Evolutionary conservation across 2,797 vertebrate genomes (phyloP), one percentile per base, ranked within the genome.

Genomic region (Pipistrellus pygmaeus): DNA sequence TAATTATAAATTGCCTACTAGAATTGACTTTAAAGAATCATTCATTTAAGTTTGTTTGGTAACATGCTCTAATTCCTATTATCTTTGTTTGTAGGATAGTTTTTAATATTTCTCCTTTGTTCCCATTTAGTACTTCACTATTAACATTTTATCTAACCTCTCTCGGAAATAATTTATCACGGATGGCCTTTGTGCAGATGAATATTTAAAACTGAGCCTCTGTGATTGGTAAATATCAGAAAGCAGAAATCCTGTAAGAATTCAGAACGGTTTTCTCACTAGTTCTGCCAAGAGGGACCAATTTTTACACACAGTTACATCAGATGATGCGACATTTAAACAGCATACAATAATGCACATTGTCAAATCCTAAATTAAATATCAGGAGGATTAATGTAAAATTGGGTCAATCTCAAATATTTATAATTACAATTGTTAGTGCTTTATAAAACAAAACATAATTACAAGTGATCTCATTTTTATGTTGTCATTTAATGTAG

Each of bases 191-290:
- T 84, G 93, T 85, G 0, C n/a, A 95, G 82, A 95, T 97, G 44
- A 96, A 94, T 96, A 96, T 96, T 96, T 97, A 38, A 94, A 83
- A 96, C 35, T 68, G 27, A 88, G 60, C 51, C 78, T 97, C 90
- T 93, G 51, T 84, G 81, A 91, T 35, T 71, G 53, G 48, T 85
- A 96, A 97, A 97, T 77, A 92, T 12, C 20, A 69, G 15, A 88
- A 93, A 96, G 51, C 53, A 95, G 76, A 92, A 96, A 96, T 69
- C 85, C 46, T 83, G 85, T 78, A 96, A 75, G 46, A 96, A 96
- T 82, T 89, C 78, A 85, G 25, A 85, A 68, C 0, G n/a, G 75
- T 91, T 91, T 84, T 94, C 23, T 46, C 30, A 76, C 3, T 81
- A 68, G 60, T 27, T 17, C 25, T 86, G 51, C 18, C 78, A 83